A percentile compares a stretch with the other conserved stretches of the same genome.
Evolutionary conservation across 2,113 vertebrate genomes (phyloP).

Genomic region (Ceuthmochares aereus): DNA sequence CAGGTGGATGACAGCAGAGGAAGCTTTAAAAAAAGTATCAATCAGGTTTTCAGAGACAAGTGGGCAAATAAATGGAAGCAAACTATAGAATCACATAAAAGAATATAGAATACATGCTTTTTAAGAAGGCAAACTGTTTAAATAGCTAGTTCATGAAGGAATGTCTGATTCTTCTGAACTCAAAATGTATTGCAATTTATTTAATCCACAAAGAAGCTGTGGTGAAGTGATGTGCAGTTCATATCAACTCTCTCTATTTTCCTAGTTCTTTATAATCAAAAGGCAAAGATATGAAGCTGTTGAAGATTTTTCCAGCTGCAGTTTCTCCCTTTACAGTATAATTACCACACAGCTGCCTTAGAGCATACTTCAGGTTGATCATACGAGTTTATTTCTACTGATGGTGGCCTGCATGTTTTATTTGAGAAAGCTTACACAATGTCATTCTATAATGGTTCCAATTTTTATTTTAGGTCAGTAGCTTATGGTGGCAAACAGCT

Average conservation of each 20-base stretch:
- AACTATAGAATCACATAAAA: not conserved
- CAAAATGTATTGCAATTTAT: not conserved
- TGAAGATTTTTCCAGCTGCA: constrained; percentile 52
- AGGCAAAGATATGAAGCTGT: not conserved
- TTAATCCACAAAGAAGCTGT: constrained; percentile 10
- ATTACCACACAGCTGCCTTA: constrained; percentile 51
- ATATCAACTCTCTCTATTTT: not conserved
- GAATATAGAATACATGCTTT: not conserved
- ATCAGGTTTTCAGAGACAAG: not conserved
- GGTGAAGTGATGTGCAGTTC: not conserved
- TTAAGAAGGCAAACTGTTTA: not conserved
- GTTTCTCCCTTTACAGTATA: not conserved
- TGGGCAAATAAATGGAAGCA: not conserved
- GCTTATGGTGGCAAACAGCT: constrained; percentile 11
- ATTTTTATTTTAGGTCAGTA: constrained; percentile 49
- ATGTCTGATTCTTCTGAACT: not conserved
- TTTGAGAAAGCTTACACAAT: not conserved
- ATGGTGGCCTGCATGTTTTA: not conserved
- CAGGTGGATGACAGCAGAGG: not conserved
- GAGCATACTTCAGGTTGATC: constrained; percentile 39
- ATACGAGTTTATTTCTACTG: constrained; percentile 29
- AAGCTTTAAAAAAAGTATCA: not conserved
- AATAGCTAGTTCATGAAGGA: not conserved
- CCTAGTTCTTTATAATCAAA: not conserved
- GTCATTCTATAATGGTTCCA: not conserved